Base-by-base conservation (phyloP, 2,888 invertebrate species). In the Euproctis similis region DNA sequence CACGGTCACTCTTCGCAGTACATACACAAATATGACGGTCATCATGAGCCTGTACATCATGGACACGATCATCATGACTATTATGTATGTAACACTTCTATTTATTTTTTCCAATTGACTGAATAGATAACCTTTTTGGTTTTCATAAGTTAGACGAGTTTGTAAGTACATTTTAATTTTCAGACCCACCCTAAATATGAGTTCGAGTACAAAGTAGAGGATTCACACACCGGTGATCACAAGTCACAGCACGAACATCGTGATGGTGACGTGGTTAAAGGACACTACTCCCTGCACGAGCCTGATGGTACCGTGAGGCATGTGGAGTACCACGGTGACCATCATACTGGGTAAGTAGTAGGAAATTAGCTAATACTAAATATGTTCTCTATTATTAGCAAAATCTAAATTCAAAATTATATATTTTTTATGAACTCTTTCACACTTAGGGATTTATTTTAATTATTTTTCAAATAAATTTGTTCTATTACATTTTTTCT, bases 171-270 rank as follows among this genome's bases (percentile, higher is more conserved):
- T 14, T 14, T 14, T 14, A 6, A 14, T 21, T 28, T 2, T 1
- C 42, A 58, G 58, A 34, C 46, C 17, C 37, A 48, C 12, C 53
- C 52, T 1, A 56, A 58, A 27, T 58, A 53, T 24, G 52, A 54
- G 25, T 58, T 42, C 25, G 48, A 44, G 11, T 58, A 58, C 35
- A 47, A 50, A 33, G 49, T 58, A 9, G 51, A 53, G 12, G 86
- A 86, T 43, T 62, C 68, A 7, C 82, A 86, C 53, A 87, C 86
- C 13, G 82, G 85, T 7, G 86, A 87, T 55, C 64, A 73, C 49
- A 85, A 86, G 57, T 63, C 68, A 13, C 84, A 84, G 53, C 78
- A 82, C 34, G 86, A 86, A 52, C 51, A 55, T 16, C 68, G 78
- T 19, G 75, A 85, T 30, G 86, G 85, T 9, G 85, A 85, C 44